Conservation (phyloP, 2,113 vertebrate genomes). For the Cyprinodon tularosa region DNA sequence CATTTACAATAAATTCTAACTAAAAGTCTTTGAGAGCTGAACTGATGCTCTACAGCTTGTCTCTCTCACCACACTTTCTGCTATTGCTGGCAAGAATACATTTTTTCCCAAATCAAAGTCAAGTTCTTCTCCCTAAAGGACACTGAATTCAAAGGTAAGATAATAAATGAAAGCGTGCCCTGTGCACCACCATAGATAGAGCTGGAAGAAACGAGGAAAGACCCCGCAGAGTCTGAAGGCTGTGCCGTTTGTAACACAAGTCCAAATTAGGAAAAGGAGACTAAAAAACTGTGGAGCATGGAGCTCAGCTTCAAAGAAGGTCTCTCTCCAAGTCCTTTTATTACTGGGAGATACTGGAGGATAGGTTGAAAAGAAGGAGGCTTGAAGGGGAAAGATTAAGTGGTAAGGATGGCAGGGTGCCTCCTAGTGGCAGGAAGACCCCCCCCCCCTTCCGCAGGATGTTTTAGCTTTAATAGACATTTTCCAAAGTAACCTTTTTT, state of each 20-base stretch:
- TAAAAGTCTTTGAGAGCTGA: not conserved
- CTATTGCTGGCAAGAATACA: slow-evolving; percentile 7
- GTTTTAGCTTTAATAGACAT: not conserved
- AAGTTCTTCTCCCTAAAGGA: slow-evolving; percentile 17
- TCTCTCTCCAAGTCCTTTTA: slow-evolving; percentile 12
- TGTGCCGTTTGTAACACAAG: slow-evolving; percentile 24
- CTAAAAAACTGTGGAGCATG: slow-evolving; percentile 42
- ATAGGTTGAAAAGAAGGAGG: not conserved
- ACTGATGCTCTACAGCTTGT: not conserved
- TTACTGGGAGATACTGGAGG: slow-evolving; percentile 1
- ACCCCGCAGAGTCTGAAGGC: slow-evolving; percentile 23
- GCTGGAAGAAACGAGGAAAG: slow-evolving; percentile 22
- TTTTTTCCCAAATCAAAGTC: slow-evolving; percentile 12
- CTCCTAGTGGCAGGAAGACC: slow-evolving; percentile 61
- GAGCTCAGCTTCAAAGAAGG: slow-evolving; percentile 42
- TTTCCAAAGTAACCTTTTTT: no score
- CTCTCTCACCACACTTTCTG: not conserved
- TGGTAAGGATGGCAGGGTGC: slow-evolving; percentile 43
- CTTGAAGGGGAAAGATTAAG: not conserved
- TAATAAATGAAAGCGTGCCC: slow-evolving; percentile 32
- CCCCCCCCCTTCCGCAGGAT: slow-evolving; percentile 30
- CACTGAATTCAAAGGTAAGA: slow-evolving; percentile 23
- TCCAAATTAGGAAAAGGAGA: slow-evolving; percentile 45
- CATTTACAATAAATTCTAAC: slow-evolving; percentile 20
- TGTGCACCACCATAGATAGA: slow-evolving; percentile 7